Conservation (phyloP, 2,113 vertebrate genomes). For the Maccullochella peelii region DNA sequence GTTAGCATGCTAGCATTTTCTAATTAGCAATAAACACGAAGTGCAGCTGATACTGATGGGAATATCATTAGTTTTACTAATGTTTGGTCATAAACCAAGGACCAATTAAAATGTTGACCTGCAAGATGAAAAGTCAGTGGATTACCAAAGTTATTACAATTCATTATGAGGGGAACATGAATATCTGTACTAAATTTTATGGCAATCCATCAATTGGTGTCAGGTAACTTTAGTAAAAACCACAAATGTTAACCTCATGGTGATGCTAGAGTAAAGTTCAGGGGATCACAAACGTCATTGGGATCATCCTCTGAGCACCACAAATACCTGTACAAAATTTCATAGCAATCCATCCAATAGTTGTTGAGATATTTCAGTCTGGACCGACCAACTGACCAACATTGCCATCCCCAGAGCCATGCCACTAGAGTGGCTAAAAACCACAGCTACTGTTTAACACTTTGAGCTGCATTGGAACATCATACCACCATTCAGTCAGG, state of each 20-base stretch:
- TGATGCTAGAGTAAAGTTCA: background rate
- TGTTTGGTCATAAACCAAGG: background rate
- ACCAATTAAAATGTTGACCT: background rate
- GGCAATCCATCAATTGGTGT: background rate
- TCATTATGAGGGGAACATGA: background rate
- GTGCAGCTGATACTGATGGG: background rate
- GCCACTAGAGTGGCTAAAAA: background rate
- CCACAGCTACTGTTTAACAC: constrained; percentile 8
- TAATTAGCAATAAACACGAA: background rate
- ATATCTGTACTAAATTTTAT: background rate
- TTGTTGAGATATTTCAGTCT: background rate
- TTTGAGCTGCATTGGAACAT: constrained; percentile 35
- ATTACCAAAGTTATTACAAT: background rate
- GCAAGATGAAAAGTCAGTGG: no score
- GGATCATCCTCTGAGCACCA: background rate
- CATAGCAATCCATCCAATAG: background rate
- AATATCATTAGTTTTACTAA: background rate
- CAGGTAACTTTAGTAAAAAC: background rate
- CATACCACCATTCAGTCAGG: constrained; percentile 27
- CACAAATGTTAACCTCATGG: background rate
- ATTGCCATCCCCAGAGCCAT: background rate
- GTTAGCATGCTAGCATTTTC: background rate
- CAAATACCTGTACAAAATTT: background rate
- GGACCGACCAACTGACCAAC: background rate
- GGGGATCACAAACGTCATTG: background rate